Base-by-base conservation (phyloP, 1,140 invertebrate genomes). In the Achatina immaculata region DNA sequence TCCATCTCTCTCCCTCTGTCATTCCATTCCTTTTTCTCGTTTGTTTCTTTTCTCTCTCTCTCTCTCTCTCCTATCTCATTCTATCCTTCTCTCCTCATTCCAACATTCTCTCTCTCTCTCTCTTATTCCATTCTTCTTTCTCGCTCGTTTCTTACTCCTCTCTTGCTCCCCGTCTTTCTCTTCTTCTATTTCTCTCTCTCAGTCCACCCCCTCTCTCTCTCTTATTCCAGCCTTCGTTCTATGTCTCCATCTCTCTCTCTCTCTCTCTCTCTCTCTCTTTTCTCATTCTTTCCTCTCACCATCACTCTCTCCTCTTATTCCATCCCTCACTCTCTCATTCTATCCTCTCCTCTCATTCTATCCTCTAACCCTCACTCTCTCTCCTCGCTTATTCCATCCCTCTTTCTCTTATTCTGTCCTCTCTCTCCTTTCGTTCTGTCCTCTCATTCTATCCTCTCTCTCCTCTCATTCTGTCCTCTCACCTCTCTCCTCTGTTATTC, bases 361-460 rank as follows among this genome's bases (percentile, higher is more conserved):
- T 51, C 31, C 28, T 68, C 14, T 68, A 11, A 16, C 34, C 11
- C 11, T 68, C 21, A 16, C 21, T 68, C 21, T 51, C 11, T 51
- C 24, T 51, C 24, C 24, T 14, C 48, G 48, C 48, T 51, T 51
- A 51, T 51, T 51, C 24, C 48, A 11, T 51, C 11, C 48, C 24
- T 51, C 48, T 51, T 40, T 55, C 45, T 51, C 6, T 48, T 21
- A 24, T 75, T 38, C 40, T n/a, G n/a, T 45, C 51, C 48, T 75
- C 73, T 75, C 43, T 75, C 43, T 75, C 24, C 40, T 14, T 28
- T 45, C 51, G 42, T 48, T 38, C 40, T 38, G n/a, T 38, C 31
- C 73, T 45, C 73, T 75, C 45, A 34, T 38, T 75, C 42, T 75
- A n/a, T 51, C 73, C 40, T n/a, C 51, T 45, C 40, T 45, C 51